Conservation (phyloP, 2,113 vertebrate species). For the Chinchilla lanigera region DNA sequence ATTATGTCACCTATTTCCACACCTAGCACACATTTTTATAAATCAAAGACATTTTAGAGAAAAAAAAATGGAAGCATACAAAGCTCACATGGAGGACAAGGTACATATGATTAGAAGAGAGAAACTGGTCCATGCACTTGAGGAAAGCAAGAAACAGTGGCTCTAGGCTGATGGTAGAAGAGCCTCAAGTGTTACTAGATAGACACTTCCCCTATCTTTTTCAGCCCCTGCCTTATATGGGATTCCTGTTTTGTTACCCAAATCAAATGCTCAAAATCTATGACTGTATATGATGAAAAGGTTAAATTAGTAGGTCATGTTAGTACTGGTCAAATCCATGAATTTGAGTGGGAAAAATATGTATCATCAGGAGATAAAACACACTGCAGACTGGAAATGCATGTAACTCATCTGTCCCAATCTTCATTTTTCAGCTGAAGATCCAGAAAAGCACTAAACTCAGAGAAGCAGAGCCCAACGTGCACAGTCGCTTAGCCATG, state of each 20-base stretch:
- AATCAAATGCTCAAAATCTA: not conserved
- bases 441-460: not conserved
- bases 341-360: not conserved
- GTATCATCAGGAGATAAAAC: slow-evolving; percentile 10
- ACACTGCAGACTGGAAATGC: not conserved
- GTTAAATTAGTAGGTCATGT: not conserved
- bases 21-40: not conserved
- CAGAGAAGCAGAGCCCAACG: not conserved
- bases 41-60: not conserved
- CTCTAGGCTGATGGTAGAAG: not conserved
- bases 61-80: not conserved
- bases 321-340: not conserved
- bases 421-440: slow-evolving; percentile 6
- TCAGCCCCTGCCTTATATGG: not conserved
- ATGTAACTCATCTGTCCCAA: not conserved
- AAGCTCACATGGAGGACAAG: not conserved
- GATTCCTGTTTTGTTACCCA: not conserved
- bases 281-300: not conserved
- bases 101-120: not conserved
- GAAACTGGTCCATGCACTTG: not conserved
- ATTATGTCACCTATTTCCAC: not conserved
- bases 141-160: not conserved
- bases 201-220: not conserved
- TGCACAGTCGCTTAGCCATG: not conserved
- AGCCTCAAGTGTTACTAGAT: not conserved